Percentiles rank a stretch among this genome's conserved stretches.
Evolutionary conservation across 2,797 vertebrate species (phyloP).

Genomic region (Lepus townsendii): DNA sequence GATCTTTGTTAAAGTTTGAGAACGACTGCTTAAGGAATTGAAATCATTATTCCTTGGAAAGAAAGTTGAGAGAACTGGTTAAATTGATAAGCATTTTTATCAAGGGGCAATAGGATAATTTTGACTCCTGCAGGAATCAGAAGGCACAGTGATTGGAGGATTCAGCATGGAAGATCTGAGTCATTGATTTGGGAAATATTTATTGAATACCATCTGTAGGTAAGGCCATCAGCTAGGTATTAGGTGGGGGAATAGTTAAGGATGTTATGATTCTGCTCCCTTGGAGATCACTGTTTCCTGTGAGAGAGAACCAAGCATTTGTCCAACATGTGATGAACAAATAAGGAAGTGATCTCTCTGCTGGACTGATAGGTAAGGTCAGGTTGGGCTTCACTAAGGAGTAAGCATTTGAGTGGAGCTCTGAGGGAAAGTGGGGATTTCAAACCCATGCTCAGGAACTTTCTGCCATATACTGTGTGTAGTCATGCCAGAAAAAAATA

Average conservation of each 20-base stretch:
- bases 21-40: not conserved
- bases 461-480: not conserved
- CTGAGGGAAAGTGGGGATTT: constrained; percentile 1
- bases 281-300: not conserved
- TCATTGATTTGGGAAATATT: not conserved
- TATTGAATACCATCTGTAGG: not conserved
- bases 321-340: not conserved
- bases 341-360: rapidly evolving
- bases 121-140: not conserved
- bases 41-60: not conserved
- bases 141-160: not conserved
- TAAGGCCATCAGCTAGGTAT: not conserved
- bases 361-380: not conserved
- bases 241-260: not conserved
- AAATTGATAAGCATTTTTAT: not conserved
- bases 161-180: not conserved
- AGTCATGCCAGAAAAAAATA: constrained; percentile 66
- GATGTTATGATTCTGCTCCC: not conserved
- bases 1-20: not conserved
- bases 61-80: not conserved
- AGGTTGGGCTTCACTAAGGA: not conserved
- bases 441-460: not conserved
- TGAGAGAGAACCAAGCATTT: not conserved
- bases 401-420: not conserved
- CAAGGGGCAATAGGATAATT: not conserved